These are phyloP conservation scores for Meloidogyne hapla DNA, from an alignment of 1,140 invertebrate genomes.

Conservation along the genomic window DNA sequence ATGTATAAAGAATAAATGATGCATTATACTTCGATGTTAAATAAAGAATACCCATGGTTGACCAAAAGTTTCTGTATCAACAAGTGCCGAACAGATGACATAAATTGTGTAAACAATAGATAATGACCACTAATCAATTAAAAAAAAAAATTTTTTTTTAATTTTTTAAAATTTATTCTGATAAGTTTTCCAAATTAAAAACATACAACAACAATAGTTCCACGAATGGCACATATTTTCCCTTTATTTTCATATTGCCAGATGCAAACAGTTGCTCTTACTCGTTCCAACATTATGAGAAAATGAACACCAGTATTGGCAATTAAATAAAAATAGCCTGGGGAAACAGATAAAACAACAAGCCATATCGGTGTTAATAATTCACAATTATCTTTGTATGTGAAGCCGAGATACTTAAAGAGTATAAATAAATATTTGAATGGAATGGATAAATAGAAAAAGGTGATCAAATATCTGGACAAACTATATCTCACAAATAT, in stretches of 20 bases:
- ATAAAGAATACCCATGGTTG: slow-evolving; percentile 6
- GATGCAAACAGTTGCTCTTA: slow-evolving; percentile 11
- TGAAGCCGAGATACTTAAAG: slow-evolving; percentile 2
- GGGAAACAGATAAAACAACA: neutral
- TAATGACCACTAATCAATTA: slow-evolving; percentile 14
- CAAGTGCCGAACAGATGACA: slow-evolving; percentile 5
- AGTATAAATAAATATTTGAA: neutral
- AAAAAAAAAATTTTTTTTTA: neutral
- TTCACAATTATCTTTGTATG: slow-evolving; percentile 7
- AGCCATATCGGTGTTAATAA: slow-evolving; percentile 20
- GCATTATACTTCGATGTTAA: slow-evolving; percentile 19
- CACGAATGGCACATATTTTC: neutral
- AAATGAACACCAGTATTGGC: slow-evolving; percentile 15
- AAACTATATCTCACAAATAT: too few species aligned
- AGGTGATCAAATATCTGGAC: too few species aligned
- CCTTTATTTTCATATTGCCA: slow-evolving; percentile 16
- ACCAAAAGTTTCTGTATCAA: neutral
- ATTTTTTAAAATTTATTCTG: slow-evolving; percentile 2
- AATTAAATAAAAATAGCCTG: slow-evolving; percentile 11
- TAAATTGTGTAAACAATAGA: neutral
- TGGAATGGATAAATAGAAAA: too few species aligned
- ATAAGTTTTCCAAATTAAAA: neutral
- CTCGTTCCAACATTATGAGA: slow-evolving; percentile 13
- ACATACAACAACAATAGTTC: neutral
- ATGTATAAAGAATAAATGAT: neutral